A percentile compares a stretch with the other conserved stretches of the same genome.
phyloP scores from a whole-genome alignment of 1,140 invertebrate genomes.

The Agrilus planipennis region DNA sequence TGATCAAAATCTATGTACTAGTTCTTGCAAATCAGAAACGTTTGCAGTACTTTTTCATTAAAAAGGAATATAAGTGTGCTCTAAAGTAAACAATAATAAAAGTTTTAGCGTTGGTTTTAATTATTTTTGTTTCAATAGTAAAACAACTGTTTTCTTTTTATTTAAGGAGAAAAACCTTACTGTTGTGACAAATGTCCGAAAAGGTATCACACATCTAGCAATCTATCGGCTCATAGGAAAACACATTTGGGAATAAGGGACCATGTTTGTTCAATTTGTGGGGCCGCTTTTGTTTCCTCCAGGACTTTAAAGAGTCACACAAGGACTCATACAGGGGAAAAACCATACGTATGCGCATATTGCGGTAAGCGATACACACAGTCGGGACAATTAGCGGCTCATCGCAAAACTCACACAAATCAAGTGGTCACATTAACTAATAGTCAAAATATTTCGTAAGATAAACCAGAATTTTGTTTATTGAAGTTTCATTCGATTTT shows the following conservation, averaged over 20 bases:
- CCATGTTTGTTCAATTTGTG: slow-evolving; percentile 39
- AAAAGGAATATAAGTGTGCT: too few relatives aligned
- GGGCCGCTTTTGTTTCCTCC: slow-evolving; percentile 39
- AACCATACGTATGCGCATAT: slow-evolving; percentile 23
- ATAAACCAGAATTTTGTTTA: too few relatives aligned
- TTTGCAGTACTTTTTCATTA: too few relatives aligned
- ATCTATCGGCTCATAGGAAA: slow-evolving; percentile 39
- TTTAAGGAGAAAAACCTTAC: slow-evolving; percentile 35
- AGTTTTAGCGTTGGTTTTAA: too few relatives aligned
- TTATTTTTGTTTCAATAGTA: too few relatives aligned
- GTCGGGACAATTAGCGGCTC: slow-evolving; percentile 24
- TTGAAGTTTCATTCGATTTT: too few relatives aligned
- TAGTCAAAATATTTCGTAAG: too few relatives aligned
- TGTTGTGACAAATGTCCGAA: slow-evolving; percentile 40
- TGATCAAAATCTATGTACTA: too few relatives aligned
- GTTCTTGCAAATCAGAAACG: too few relatives aligned
- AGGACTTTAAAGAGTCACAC: slow-evolving; percentile 40
- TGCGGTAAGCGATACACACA: slow-evolving; percentile 26
- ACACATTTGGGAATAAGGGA: slow-evolving; percentile 40
- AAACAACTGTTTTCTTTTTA: too few relatives aligned
- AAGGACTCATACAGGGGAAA: slow-evolving; percentile 37
- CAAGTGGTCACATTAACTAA: too few relatives aligned
- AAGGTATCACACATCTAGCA: slow-evolving; percentile 38
- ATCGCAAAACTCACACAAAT: slow-evolving; percentile 20
- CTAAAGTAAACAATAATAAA: too few relatives aligned